These are phyloP conservation scores for Temnothorax nylanderi DNA, from an alignment of 1,140 invertebrate species.

Conservation along the genomic window DNA sequence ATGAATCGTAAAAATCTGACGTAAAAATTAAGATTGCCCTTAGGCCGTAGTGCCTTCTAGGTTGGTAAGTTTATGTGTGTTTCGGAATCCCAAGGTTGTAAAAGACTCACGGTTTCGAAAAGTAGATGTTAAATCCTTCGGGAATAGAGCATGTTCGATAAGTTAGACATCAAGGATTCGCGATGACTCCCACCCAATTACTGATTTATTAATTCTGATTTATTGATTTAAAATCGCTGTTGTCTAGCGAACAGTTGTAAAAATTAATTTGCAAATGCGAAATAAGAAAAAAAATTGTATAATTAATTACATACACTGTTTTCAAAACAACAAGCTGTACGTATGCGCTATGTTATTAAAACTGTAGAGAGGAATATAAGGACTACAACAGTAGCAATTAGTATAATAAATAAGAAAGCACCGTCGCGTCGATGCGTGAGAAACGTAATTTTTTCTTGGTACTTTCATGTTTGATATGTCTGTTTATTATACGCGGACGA, in stretches of 20 bases:
- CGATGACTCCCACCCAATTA: not conserved
- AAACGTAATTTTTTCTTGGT: not conserved
- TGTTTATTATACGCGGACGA: not conserved
- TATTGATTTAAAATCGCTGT: not conserved
- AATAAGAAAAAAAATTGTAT: conserved; percentile 9
- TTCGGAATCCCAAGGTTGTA: conserved; percentile 37
- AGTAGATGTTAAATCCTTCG: conserved; percentile 36
- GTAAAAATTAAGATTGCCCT: conserved; percentile 67
- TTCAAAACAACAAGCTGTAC: not conserved
- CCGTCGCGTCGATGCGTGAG: not conserved
- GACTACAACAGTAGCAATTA: conserved; percentile 30
- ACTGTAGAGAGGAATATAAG: not conserved
- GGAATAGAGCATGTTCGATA: not conserved
- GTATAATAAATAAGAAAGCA: conserved; percentile 44
- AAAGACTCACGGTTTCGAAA: conserved; percentile 35
- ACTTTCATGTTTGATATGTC: conserved; percentile 46
- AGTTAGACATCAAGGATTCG: not conserved
- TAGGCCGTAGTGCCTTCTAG: conserved; percentile 30
- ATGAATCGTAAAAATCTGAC: conserved; percentile 65
- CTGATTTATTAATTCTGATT: not conserved
- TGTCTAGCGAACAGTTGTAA: not conserved
- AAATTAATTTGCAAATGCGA: not conserved
- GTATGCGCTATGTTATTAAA: not conserved
- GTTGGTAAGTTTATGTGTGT: conserved; percentile 58
- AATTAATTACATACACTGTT: conserved; percentile 1